Percentiles rank a stretch among this genome's conserved stretches.
These are phyloP conservation scores for Eupsilia transversa DNA, from an alignment of 2,888 invertebrate genomes.

Conservation along the genomic window DNA sequence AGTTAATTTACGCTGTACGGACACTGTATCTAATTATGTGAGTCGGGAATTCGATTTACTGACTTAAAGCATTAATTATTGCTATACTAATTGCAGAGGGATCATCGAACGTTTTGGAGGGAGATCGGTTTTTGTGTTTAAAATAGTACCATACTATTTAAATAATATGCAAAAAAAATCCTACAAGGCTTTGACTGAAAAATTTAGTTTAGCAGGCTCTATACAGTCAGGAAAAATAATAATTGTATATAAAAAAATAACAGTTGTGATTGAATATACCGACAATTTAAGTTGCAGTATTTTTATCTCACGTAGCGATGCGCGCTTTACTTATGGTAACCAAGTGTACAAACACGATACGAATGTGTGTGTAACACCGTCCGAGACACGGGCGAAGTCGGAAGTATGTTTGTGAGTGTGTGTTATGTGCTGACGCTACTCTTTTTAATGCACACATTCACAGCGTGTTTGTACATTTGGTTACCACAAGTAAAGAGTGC, in stretches of 20 bases:
- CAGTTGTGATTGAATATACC: neutral
- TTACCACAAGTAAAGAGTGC: too few species aligned
- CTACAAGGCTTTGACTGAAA: neutral
- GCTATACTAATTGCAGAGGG: constrained; percentile 51
- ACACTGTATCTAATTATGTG: constrained; percentile 54
- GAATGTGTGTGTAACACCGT: too few species aligned
- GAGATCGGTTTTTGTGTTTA: neutral
- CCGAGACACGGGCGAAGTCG: too few species aligned
- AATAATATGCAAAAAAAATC: neutral
- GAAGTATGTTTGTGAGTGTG: too few species aligned
- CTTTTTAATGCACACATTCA: too few species aligned
- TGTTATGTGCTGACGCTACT: too few species aligned
- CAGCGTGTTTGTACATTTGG: too few species aligned
- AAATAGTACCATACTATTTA: neutral
- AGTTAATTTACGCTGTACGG: constrained; percentile 46
- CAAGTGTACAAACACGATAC: too few species aligned
- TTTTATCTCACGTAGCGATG: too few species aligned
- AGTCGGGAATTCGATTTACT: constrained; percentile 52
- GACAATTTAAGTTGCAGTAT: neutral
- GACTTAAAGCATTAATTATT: constrained; percentile 57
- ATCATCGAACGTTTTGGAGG: constrained; percentile 25
- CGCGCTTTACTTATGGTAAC: too few species aligned
- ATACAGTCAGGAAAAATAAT: neutral
- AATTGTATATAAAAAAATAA: too few species aligned
- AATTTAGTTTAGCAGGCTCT: neutral